Evolutionary conservation across 2,888 invertebrate species (phyloP).

Genomic region (Pheosia gnoma): DNA sequence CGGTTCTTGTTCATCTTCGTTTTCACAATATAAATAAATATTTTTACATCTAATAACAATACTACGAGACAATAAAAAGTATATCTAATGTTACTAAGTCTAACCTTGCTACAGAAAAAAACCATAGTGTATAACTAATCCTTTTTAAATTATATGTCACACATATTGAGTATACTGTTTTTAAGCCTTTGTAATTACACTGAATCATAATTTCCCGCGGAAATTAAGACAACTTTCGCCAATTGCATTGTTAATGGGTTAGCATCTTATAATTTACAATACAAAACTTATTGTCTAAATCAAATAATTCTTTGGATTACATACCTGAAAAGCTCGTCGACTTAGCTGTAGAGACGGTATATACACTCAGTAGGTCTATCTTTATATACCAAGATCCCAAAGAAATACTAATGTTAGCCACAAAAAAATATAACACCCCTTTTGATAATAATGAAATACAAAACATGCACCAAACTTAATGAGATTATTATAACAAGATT

Average conservation of each 20-base stretch:
- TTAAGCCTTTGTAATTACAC: conserved; percentile 23
- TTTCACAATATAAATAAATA: conserved; percentile 27
- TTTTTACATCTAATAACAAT: conserved; percentile 25
- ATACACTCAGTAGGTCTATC: neutral
- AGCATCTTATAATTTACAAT: conserved; percentile 20
- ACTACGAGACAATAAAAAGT: conserved; percentile 18
- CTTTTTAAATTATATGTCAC: conserved; percentile 33
- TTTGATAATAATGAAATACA: conserved; percentile 12
- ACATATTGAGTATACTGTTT: conserved; percentile 42
- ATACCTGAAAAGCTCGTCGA: conserved; percentile 19
- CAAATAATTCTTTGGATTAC: conserved; percentile 41
- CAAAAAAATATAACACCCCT: neutral
- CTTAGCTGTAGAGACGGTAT: neutral
- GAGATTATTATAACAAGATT: conserved; percentile 38
- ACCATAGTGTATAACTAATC: too few species aligned
- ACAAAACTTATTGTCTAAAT: conserved; percentile 23
- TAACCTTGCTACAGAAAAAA: conserved; percentile 19
- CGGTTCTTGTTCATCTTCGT: conserved; percentile 5
- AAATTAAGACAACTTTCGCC: conserved; percentile 8
- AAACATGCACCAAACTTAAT: conserved; percentile 31
- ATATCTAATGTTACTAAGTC: conserved; percentile 19
- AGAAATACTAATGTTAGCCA: neutral
- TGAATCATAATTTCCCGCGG: conserved; percentile 12
- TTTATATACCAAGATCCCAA: neutral
- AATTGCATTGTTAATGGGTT: conserved; percentile 30